Percentiles rank a stretch among this genome's conserved stretches.
Evolutionary conservation across 1,140 invertebrate species (phyloP).

Genomic region (Acromyrmex charruanus): DNA sequence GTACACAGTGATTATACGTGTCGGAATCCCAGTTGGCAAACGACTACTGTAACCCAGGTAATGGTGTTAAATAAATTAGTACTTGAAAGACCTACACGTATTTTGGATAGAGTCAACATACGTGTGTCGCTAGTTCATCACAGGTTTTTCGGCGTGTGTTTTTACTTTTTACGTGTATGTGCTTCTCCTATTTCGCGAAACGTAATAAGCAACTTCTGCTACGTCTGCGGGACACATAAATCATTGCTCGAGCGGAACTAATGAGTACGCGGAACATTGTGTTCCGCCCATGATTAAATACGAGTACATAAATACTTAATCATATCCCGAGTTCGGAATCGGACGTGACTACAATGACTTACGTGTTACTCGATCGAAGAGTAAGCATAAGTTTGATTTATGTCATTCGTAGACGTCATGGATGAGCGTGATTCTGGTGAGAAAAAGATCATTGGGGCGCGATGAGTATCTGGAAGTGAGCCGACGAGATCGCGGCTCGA

Average conservation of each 20-base stretch:
- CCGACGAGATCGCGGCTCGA: conserved; percentile 15
- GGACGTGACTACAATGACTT: neutral
- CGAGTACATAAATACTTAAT: conserved; percentile 25
- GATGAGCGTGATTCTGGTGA: neutral
- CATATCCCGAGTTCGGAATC: neutral
- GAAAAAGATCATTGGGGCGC: neutral
- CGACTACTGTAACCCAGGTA: neutral
- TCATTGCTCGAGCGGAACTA: conserved; percentile 24
- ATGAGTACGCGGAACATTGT: neutral
- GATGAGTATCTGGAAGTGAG: neutral
- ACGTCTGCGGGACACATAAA: conserved; percentile 22
- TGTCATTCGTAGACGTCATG: conserved; percentile 6
- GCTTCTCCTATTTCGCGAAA: neutral
- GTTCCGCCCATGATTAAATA: conserved; percentile 13
- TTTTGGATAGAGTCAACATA: conserved; percentile 1
- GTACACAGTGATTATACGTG: conserved; percentile 24
- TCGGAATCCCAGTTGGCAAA: conserved; percentile 31
- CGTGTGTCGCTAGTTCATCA: neutral
- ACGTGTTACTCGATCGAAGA: neutral
- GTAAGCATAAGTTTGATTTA: conserved; percentile 26
- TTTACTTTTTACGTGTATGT: neutral
- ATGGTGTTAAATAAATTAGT: conserved; percentile 47
- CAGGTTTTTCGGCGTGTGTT: neutral
- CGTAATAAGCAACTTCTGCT: neutral
- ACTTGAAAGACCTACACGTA: neutral